These are phyloP conservation scores for Nixonia krombeini DNA, from an alignment of 1,140 invertebrate species.

Conservation along the genomic window DNA sequence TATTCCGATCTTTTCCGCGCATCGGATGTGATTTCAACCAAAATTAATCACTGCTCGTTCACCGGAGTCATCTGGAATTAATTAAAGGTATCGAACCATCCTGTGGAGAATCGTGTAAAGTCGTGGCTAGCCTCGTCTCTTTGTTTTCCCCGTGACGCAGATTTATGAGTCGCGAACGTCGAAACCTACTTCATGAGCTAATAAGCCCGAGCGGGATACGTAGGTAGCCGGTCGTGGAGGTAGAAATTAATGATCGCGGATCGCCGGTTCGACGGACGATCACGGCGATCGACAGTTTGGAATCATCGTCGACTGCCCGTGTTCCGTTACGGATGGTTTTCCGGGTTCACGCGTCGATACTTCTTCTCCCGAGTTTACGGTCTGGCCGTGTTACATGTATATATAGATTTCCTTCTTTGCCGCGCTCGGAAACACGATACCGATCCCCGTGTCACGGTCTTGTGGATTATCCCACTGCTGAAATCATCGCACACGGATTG, in stretches of 20 bases:
- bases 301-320: slow-evolving; percentile 30
- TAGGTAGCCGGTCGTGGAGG: slow-evolving; percentile 4
- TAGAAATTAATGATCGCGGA: slow-evolving; percentile 22
- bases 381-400: slow-evolving; percentile 1
- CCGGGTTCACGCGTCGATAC: slow-evolving; percentile 50
- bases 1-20: no score
- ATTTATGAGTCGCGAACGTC: not conserved
- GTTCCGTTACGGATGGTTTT: slow-evolving; percentile 48
- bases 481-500: not conserved
- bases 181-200: not conserved
- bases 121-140: no score
- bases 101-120: no score
- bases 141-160: not conserved
- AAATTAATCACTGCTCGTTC: no score
- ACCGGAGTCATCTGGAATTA: no score
- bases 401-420: slow-evolving; percentile 2
- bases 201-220: not conserved
- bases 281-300: slow-evolving; percentile 18
- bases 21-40: no score
- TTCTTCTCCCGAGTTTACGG: slow-evolving; percentile 16
- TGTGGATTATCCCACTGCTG: slow-evolving; percentile 25
- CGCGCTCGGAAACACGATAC: slow-evolving; percentile 2
- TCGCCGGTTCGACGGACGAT: slow-evolving; percentile 10
- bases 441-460: slow-evolving; percentile 29
- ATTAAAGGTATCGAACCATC: no score